Evolutionary conservation across 2,113 vertebrate genomes (phyloP), one percentile per base, ranked within the genome.

Genomic region (Megaleporinus macrocephalus): DNA sequence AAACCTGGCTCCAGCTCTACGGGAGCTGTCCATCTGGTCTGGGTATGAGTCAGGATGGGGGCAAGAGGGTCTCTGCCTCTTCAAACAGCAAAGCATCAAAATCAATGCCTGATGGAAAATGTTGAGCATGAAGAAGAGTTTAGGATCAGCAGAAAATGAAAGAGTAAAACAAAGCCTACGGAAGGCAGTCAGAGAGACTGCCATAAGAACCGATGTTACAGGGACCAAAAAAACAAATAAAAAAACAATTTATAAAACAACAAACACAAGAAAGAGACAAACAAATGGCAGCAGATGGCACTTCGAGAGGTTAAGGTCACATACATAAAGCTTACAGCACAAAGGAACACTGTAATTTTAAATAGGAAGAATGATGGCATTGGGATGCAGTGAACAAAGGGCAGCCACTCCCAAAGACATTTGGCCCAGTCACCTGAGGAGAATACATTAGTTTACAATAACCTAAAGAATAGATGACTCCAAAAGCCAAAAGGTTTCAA

Each of bases 1-100:
- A 81, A 66, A 51, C 11, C 53, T n/a, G 44, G 36, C 75, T 73
- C 29, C 44, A 15, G 16, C 62, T 47, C 75, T 18, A 44, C 53
- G 24, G 80, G 76, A 79, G 84, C 80, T 16, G 30, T 83, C 80
- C 84, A 80, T 79, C 80, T 44, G 70, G 41, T 51, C 44, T 22
- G 24, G 61, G 33, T 62, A 27, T 33, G 63, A 73, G 61, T 85
- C 83, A 49, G 59, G 53, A 55, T 36, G 36, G 2, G 63, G 57
- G 63, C 47, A 59, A 51, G 5, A 76, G 66, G 29, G 44, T 14
- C 26, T 29, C 24, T 24, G 24, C 15, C 49, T 20, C 15, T 15
- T 73, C 71, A 73, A 53, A 75, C 63, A 41, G 63, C 26, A 84
- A 55, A 51, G 49, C 20, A 26, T 81, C 44, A 26, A 77, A 77